Evolutionary conservation across 2,113 vertebrate species (phyloP).

Genomic region (Daphoenositta chrysoptera): DNA sequence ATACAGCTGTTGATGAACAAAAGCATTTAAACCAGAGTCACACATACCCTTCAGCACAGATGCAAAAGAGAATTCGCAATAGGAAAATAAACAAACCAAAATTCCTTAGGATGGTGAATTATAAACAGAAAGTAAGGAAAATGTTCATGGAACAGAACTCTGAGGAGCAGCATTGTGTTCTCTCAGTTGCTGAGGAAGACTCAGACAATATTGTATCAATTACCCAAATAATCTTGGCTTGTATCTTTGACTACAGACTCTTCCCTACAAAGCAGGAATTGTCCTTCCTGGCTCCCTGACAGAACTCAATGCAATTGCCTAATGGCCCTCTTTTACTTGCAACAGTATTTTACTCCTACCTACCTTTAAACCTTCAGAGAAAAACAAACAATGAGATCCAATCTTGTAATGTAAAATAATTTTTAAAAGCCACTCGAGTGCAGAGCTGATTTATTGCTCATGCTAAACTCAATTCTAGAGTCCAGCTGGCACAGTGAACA

Average conservation of each 20-base stretch:
- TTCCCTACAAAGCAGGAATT: neutral
- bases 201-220: neutral
- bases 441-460: slow-evolving; percentile 42
- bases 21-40: neutral
- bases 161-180: neutral
- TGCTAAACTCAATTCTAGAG: neutral
- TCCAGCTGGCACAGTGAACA: neutral
- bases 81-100: slow-evolving; percentile 29
- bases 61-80: neutral
- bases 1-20: neutral
- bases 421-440: neutral
- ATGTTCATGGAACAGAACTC: neutral
- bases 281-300: neutral
- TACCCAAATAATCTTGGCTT: slow-evolving; percentile 23
- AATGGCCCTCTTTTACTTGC: slow-evolving; percentile 44
- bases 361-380: slow-evolving; percentile 54
- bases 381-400: slow-evolving; percentile 67
- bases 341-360: slow-evolving; percentile 62
- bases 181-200: neutral
- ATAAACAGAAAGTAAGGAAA: slow-evolving; percentile 6
- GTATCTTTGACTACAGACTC: neutral
- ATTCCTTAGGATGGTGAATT: slow-evolving; percentile 22
- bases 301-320: slow-evolving; percentile 52
- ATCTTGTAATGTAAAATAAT: slow-evolving; percentile 63
- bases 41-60: neutral